Conservation (phyloP, 2,888 invertebrate genomes). For the Neoaliturus tenellus region DNA sequence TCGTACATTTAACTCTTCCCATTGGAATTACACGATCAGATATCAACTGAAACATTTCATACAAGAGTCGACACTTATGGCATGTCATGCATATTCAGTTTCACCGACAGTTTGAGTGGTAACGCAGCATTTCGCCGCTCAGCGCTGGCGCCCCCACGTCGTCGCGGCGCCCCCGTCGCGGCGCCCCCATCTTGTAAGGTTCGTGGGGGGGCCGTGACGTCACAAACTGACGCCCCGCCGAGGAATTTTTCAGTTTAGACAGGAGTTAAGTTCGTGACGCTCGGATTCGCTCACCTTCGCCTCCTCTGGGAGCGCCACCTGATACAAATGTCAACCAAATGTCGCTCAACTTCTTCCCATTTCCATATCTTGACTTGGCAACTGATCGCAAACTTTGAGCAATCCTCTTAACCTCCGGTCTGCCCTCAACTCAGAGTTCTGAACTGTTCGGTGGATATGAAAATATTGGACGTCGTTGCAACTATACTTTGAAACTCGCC, state of each 20-base stretch:
- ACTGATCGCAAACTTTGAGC: constrained; percentile 45
- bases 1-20: too few relatives aligned
- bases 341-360: constrained; percentile 54
- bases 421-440: neutral
- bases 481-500: too few relatives aligned
- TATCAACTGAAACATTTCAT: too few relatives aligned
- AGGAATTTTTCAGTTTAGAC: constrained; percentile 34
- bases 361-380: constrained; percentile 47
- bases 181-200: neutral
- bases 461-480: neutral
- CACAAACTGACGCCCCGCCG: neutral
- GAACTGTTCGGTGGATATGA: neutral
- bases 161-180: neutral
- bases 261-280: constrained; percentile 53
- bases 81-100: too few relatives aligned
- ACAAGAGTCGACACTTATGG: too few relatives aligned
- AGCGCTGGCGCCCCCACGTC: too few relatives aligned
- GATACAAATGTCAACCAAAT: constrained; percentile 55
- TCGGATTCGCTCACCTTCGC: constrained; percentile 39
- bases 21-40: too few relatives aligned
- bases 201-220: neutral
- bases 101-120: too few relatives aligned
- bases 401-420: constrained; percentile 25
- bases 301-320: constrained; percentile 30
- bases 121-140: too few relatives aligned